phyloP scores from a whole-genome alignment of 2,113 vertebrate genomes.

The Eleginops maclovinus region DNA sequence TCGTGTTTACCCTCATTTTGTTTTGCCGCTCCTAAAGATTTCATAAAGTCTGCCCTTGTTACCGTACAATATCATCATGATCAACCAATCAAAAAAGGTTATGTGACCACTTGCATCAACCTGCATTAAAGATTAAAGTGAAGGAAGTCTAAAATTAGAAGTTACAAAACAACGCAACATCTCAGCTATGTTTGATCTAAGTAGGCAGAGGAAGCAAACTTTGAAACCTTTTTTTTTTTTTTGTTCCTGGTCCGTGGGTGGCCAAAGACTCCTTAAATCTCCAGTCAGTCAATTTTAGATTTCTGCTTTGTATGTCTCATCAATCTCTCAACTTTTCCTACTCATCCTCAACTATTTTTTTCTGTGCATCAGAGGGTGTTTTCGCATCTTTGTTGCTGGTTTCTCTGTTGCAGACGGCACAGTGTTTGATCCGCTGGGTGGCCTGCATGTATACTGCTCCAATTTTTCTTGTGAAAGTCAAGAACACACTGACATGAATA shows the following conservation, averaged over 20 bases:
- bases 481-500: conserved; percentile 67
- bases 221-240: conserved; percentile 74
- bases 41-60: conserved; percentile 1
- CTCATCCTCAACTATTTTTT: conserved; percentile 20
- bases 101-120: conserved; percentile 59
- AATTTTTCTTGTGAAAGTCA: conserved; percentile 65
- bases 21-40: background rate
- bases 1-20: conserved; percentile 2
- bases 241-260: conserved; percentile 49
- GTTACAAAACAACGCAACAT: conserved; percentile 38
- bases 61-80: conserved; percentile 8
- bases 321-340: conserved; percentile 14
- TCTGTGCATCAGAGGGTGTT: conserved; percentile 31
- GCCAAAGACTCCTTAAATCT: conserved; percentile 46
- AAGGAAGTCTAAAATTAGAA: conserved; percentile 36
- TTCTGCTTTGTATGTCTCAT: conserved; percentile 17
- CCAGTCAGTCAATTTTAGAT: conserved; percentile 36
- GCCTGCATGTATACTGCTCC: conserved; percentile 55
- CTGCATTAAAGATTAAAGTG: conserved; percentile 56
- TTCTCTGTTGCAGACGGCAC: conserved; percentile 43
- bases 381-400: conserved; percentile 36
- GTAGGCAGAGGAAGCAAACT: conserved; percentile 57
- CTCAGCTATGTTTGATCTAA: conserved; percentile 48
- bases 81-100: background rate
- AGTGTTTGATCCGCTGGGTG: conserved; percentile 62